These are phyloP conservation scores for Rhingia rostrata DNA, from an alignment of 2,888 invertebrate species.

Conservation along the genomic window DNA sequence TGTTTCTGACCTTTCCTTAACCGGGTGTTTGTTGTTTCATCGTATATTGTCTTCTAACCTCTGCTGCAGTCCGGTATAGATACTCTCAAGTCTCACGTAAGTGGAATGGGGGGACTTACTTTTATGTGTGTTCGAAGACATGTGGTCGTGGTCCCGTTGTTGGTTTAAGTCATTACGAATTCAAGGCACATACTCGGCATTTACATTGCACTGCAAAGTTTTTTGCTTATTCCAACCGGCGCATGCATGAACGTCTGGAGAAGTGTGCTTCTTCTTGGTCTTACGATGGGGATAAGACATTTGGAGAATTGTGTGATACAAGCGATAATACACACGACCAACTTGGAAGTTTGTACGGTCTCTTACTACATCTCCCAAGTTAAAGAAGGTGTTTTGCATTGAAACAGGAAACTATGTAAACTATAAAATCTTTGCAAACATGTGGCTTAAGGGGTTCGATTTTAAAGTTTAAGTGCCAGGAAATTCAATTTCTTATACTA, in stretches of 20 bases:
- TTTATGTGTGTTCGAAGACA: slow-evolving; percentile 46
- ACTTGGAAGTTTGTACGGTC: slow-evolving; percentile 14
- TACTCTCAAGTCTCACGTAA: no score
- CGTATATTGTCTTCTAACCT: background rate
- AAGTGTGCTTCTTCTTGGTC: slow-evolving; percentile 44
- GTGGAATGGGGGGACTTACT: background rate
- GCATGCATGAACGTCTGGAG: slow-evolving; percentile 37
- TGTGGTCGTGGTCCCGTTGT: slow-evolving; percentile 32
- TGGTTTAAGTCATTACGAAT: slow-evolving; percentile 60
- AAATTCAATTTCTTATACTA: background rate
- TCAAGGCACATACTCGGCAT: slow-evolving; percentile 65
- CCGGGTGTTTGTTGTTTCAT: slow-evolving; percentile 6
- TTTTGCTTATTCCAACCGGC: slow-evolving; percentile 33
- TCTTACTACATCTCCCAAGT: background rate
- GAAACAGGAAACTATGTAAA: background rate
- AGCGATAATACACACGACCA: slow-evolving; percentile 37
- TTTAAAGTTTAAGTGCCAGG: background rate
- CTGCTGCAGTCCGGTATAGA: background rate
- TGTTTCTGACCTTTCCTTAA: slow-evolving; percentile 50
- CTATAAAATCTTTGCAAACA: slow-evolving; percentile 11
- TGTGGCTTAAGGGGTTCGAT: slow-evolving; percentile 5
- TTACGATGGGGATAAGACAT: slow-evolving; percentile 40
- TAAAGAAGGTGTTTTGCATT: slow-evolving; percentile 19
- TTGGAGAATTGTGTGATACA: slow-evolving; percentile 44
- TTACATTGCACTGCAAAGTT: slow-evolving; percentile 64